Evolutionary conservation across 2,888 invertebrate species (phyloP).

Genomic region (Pristionchus exspectatus): DNA sequence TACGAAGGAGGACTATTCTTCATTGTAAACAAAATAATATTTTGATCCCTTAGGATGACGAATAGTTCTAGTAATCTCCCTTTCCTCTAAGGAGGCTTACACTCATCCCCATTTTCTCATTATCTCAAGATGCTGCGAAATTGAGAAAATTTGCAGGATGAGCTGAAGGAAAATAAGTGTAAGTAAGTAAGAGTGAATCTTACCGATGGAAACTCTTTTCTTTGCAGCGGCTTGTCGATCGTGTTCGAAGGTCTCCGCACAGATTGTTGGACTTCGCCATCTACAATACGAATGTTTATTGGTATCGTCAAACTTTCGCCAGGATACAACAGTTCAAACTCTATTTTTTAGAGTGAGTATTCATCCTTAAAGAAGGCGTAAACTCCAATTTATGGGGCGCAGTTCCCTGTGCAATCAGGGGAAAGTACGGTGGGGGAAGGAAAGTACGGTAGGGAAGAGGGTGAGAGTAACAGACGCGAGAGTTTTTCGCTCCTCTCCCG

Average conservation of each 20-base stretch:
- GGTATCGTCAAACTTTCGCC: background rate
- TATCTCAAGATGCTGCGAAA: background rate
- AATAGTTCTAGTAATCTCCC: background rate
- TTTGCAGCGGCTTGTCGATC: slow-evolving; percentile 68
- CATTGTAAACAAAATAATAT: background rate
- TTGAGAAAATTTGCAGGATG: background rate
- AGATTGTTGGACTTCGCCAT: slow-evolving; percentile 72
- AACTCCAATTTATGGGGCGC: no score
- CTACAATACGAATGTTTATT: slow-evolving; percentile 57
- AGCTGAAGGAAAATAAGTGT: slow-evolving; percentile 52
- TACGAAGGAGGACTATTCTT: background rate
- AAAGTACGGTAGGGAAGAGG: no score
- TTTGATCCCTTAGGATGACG: background rate
- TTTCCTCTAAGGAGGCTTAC: background rate
- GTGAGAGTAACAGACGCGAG: no score
- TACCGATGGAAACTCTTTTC: slow-evolving; percentile 62
- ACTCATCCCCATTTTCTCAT: background rate
- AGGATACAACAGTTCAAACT: background rate
- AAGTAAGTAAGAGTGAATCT: background rate
- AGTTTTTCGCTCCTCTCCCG: no score
- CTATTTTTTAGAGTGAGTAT: background rate
- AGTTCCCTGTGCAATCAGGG: no score
- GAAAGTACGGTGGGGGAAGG: no score
- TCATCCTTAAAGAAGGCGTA: no score
- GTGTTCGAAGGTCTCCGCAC: slow-evolving; percentile 71